Conservation (phyloP, 2,113 vertebrate genomes). For the Lethenteron reissneri region DNA sequence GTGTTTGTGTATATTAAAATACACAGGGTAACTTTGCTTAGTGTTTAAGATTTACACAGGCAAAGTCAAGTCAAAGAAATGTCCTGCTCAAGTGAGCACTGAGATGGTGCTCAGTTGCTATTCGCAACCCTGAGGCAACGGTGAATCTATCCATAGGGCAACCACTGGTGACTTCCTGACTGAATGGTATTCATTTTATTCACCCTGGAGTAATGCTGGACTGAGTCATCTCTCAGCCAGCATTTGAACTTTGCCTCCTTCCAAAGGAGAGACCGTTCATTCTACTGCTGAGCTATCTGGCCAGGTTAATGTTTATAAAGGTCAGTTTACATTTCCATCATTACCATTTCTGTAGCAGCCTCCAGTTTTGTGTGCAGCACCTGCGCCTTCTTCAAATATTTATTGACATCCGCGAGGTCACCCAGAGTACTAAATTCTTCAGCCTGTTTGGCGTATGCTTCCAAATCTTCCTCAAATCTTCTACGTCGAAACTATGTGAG, state of each 20-base stretch:
- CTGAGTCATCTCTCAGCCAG: background rate
- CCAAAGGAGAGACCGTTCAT: background rate
- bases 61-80: too few relatives aligned
- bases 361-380: constrained; percentile 36
- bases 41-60: too few relatives aligned
- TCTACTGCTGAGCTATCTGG: background rate
- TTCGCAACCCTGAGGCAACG: background rate
- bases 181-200: background rate
- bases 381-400: constrained; percentile 49
- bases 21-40: too few relatives aligned
- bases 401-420: constrained; percentile 32
- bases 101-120: background rate
- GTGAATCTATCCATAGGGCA: background rate
- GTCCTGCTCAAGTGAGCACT: background rate
- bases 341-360: constrained; percentile 38
- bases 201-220: background rate
- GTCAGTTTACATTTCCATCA: background rate
- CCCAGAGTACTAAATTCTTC: constrained; percentile 35
- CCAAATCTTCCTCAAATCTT: constrained; percentile 40
- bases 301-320: background rate
- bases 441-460: constrained; percentile 33
- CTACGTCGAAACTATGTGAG: constrained; percentile 29
- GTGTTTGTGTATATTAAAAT: background rate
- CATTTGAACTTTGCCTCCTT: background rate
- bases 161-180: background rate